Conservation (phyloP, 1,140 invertebrate species). For the Brachystomella parvula region DNA sequence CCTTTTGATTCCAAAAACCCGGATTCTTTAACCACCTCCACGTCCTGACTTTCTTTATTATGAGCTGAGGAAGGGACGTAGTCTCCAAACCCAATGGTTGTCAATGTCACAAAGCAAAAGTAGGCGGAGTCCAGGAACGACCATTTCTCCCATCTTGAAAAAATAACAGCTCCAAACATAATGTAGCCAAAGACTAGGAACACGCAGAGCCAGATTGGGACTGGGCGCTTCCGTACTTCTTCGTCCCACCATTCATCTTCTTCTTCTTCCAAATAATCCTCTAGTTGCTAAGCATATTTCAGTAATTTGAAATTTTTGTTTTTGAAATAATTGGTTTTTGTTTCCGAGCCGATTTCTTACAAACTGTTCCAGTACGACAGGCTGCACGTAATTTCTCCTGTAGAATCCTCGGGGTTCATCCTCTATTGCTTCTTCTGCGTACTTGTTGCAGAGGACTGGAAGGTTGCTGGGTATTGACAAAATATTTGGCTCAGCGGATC, state of each 20-base stretch:
- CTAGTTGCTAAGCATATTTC: neutral
- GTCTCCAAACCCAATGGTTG: conserved; percentile 89
- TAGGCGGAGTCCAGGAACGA: conserved; percentile 82
- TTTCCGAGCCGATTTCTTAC: no score
- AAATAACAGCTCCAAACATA: conserved; percentile 73
- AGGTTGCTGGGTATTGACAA: conserved; percentile 17
- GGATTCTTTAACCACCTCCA: no score
- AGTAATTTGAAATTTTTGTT: no score
- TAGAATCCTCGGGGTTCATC: neutral
- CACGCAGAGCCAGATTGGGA: conserved; percentile 65
- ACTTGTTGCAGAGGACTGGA: conserved; percentile 30
- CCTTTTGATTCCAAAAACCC: no score
- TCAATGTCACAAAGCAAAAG: conserved; percentile 91
- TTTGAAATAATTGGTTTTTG: no score
- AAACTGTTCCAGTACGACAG: conserved; percentile 14
- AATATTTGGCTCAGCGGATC: conserved; percentile 30
- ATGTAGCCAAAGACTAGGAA: conserved; percentile 63
- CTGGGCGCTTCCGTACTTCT: conserved; percentile 24
- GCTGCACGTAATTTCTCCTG: neutral
- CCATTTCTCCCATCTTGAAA: conserved; percentile 72
- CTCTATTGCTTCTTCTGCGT: conserved; percentile 33
- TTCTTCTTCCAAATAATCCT: conserved; percentile 9
- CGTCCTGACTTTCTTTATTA: conserved; percentile 47
- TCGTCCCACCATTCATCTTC: conserved; percentile 15
- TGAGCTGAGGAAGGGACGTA: conserved; percentile 71